Percentiles rank a stretch among this genome's conserved stretches.
phyloP scores from a whole-genome alignment of 2,888 invertebrate genomes.

The Chironomus riparius region DNA sequence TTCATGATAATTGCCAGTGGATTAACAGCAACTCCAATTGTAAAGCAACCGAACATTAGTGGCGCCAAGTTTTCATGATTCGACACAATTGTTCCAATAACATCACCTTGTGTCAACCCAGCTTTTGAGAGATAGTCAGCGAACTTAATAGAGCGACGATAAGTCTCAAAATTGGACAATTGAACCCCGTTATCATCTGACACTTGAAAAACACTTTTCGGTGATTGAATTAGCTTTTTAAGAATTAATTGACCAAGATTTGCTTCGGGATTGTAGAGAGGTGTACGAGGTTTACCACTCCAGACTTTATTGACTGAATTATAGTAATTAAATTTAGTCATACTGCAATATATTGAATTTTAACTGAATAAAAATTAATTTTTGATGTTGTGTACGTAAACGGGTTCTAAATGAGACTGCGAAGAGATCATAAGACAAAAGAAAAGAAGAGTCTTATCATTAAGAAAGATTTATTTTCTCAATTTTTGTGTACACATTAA shows the following conservation, averaged over 20 bases:
- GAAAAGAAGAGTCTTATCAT: too few species aligned
- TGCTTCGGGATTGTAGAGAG: not conserved
- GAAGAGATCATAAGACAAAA: too few species aligned
- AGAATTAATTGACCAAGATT: not conserved
- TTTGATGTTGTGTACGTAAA: too few species aligned
- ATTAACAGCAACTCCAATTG: constrained; percentile 10
- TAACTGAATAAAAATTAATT: too few species aligned
- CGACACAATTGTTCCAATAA: constrained; percentile 6
- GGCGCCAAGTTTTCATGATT: not conserved
- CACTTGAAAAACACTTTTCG: not conserved
- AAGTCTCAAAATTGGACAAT: not conserved
- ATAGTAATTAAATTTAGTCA: not conserved
- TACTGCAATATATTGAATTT: too few species aligned
- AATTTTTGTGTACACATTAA: too few species aligned
- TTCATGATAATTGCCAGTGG: not conserved
- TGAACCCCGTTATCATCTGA: not conserved
- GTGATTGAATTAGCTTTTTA: not conserved
- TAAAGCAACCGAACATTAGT: not conserved
- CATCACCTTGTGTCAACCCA: not conserved
- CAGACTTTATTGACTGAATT: not conserved
- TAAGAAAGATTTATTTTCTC: too few species aligned
- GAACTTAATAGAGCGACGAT: not conserved
- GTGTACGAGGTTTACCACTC: not conserved
- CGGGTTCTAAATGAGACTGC: too few species aligned
- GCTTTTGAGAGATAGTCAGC: not conserved